Evolutionary conservation across 2,113 vertebrate species (phyloP).

Genomic region (Speoplatyrhinus poulsoni): DNA sequence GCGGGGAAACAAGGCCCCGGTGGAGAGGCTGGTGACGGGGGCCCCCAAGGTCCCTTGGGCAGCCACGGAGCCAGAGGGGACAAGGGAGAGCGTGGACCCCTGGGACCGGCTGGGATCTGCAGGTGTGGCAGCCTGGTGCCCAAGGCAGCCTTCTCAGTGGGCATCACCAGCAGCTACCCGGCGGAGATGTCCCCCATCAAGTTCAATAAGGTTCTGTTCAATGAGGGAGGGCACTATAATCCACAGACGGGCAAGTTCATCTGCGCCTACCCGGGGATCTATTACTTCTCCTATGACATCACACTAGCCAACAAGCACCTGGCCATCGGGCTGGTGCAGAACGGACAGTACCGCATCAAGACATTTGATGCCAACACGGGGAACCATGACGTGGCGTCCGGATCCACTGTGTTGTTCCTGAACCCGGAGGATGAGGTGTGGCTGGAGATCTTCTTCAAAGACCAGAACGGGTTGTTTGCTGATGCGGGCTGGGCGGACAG

Average conservation of each 20-base stretch:
- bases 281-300: conserved; percentile 97
- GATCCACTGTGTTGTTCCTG: conserved; percentile 89
- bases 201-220: conserved; percentile 96
- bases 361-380: conserved; percentile 97
- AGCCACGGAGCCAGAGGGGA: conserved; percentile 83
- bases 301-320: conserved; percentile 97
- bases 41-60: conserved; percentile 80
- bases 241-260: conserved; percentile 93
- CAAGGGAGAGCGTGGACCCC: conserved; percentile 82
- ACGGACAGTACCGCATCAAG: conserved; percentile 91
- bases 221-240: conserved; percentile 93
- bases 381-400: conserved; percentile 95
- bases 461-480: conserved; percentile 95
- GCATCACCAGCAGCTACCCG: conserved; percentile 97
- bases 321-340: conserved; percentile 92
- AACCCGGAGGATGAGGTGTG: conserved; percentile 97
- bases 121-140: conserved; percentile 89
- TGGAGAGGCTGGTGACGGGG: conserved; percentile 80
- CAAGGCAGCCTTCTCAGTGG: conserved; percentile 94
- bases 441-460: conserved; percentile 95
- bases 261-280: conserved; percentile 93
- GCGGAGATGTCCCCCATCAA: conserved; percentile 87
- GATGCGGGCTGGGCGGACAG: conserved; percentile 95
- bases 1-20: conserved; percentile 88
- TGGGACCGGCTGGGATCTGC: conserved; percentile 84